Conservation (phyloP, 2,113 vertebrate species). For the Brienomyrus brachyistius region DNA sequence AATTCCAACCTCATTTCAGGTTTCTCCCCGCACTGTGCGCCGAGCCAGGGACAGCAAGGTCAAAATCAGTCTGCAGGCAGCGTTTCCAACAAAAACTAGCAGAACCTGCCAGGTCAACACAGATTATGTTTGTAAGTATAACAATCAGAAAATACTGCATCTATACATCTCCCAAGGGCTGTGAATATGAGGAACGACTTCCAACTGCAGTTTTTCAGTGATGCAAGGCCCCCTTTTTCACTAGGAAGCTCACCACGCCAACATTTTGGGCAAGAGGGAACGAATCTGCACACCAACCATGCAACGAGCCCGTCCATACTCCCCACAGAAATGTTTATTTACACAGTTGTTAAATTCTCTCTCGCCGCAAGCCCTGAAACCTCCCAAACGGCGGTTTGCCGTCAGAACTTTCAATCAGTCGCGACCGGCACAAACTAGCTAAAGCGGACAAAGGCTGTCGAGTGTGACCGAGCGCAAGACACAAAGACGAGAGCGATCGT, state of each 20-base stretch:
- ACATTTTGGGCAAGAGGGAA: not conserved
- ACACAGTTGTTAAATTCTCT: slow-evolving; percentile 10
- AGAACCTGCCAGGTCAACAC: not conserved
- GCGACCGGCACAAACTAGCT: not conserved
- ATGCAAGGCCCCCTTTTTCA: not conserved
- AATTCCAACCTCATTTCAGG: not conserved
- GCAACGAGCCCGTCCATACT: not conserved
- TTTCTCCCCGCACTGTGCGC: not conserved
- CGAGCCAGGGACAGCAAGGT: not conserved
- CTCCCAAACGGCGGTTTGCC: not conserved
- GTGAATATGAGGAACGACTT: not conserved
- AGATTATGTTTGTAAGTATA: not conserved
- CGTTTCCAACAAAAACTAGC: not conserved
- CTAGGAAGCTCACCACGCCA: not conserved
- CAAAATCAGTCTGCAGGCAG: no score
- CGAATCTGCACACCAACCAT: not conserved
- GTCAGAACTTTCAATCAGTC: not conserved
- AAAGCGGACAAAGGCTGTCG: not conserved
- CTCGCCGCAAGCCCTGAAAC: not conserved
- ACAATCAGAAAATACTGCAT: not conserved
- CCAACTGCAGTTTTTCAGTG: not conserved
- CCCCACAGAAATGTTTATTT: slow-evolving; percentile 1
- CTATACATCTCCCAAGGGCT: not conserved
- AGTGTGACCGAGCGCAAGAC: not conserved
- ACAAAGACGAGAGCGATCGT: not conserved